A percentile compares a stretch with the other conserved stretches of the same genome.
phyloP scores from a whole-genome alignment of 2,888 invertebrate genomes.

The Hetaerina titia region DNA sequence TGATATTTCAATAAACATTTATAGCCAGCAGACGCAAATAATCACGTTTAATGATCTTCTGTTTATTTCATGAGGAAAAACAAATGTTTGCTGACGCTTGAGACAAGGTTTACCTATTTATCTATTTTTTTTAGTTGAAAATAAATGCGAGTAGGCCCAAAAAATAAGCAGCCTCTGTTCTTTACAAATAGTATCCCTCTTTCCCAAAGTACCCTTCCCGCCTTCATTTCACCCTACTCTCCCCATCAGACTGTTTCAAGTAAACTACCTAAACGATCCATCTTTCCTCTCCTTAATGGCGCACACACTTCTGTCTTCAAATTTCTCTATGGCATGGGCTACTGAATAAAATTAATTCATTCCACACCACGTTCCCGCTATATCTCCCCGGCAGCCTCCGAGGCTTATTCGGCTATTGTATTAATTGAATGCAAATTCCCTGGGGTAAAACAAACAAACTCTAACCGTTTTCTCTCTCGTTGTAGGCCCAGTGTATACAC shows the following conservation, averaged over 20 bases:
- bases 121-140: background rate
- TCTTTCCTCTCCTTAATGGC: constrained; percentile 19
- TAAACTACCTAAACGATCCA: background rate
- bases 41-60: background rate
- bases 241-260: background rate
- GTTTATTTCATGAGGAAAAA: background rate
- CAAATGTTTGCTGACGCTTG: background rate
- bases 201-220: background rate
- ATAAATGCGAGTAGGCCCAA: background rate
- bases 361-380: constrained; percentile 12
- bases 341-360: background rate
- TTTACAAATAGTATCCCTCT: background rate
- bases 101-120: background rate
- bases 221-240: background rate
- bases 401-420: constrained; percentile 10
- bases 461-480: background rate
- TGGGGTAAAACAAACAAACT: background rate
- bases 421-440: constrained; percentile 23
- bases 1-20: too few relatives aligned
- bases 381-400: background rate
- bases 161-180: background rate
- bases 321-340: constrained; percentile 8
- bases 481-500: background rate
- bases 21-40: background rate
- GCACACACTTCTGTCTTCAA: background rate